phyloP scores from a whole-genome alignment of 2,888 invertebrate species.

The Tenthredo mesomela region DNA sequence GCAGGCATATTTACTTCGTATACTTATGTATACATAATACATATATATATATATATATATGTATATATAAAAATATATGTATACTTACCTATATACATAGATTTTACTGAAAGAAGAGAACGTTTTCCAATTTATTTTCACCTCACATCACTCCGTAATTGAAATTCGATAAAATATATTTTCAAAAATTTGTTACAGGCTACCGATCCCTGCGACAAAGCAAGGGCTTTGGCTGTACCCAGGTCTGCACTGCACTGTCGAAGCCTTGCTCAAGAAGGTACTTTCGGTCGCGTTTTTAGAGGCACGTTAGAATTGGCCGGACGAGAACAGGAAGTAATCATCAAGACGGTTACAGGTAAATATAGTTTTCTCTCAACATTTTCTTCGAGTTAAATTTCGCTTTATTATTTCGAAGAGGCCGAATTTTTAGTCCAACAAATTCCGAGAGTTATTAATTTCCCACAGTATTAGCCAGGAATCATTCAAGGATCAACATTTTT shows the following conservation, averaged over 20 bases:
- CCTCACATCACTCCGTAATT: neutral
- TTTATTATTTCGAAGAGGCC: too few relatives aligned
- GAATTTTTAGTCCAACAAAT: too few relatives aligned
- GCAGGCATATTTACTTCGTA: neutral
- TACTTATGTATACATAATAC: neutral
- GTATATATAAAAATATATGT: neutral
- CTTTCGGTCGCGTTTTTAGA: constrained; percentile 92
- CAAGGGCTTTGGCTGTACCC: constrained; percentile 82
- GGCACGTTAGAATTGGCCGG: constrained; percentile 85
- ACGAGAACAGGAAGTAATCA: constrained; percentile 87
- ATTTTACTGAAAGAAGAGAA: neutral
- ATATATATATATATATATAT: neutral
- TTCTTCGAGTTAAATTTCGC: neutral
- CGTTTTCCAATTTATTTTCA: neutral
- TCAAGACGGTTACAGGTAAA: constrained; percentile 93
- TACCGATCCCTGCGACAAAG: constrained; percentile 82
- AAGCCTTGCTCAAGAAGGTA: constrained; percentile 87
- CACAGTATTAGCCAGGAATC: too few relatives aligned
- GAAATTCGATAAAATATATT: neutral
- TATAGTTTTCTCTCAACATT: neutral
- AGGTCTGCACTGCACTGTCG: constrained; percentile 83
- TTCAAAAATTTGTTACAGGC: constrained; percentile 65
- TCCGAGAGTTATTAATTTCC: too few relatives aligned
- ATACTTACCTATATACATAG: neutral
- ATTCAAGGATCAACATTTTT: constrained; percentile 18